Evolutionary conservation across 2,888 invertebrate genomes (phyloP), one percentile per base, ranked within the genome.

Genomic region (Tenthredo amoena): DNA sequence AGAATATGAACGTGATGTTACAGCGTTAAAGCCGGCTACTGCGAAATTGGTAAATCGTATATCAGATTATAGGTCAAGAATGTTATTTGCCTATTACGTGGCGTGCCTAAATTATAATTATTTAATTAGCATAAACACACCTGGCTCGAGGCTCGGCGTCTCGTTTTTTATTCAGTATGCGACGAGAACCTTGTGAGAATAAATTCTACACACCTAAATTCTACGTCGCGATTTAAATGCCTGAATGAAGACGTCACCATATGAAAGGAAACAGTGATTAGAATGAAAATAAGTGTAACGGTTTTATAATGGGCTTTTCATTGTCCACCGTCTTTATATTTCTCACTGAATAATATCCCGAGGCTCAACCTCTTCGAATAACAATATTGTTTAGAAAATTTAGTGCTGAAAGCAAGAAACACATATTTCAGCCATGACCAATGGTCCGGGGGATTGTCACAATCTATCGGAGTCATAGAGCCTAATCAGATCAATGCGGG

Each of bases 41-140:
- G 55, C 26, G 34, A 77, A 77, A 77, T 77, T 31, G 31, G 6
- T 9, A 50, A 31, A 50, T 77, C 31, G 47, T 50, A 55, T 31
- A 55, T 77, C 12, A 18, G 55, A 81, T 81, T 40, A 62, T 81
- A 26, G 81, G 81, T 81, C 81, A 81, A 58, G 81, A 81, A 81
- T 81, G 21, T 81, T 40, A 37, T 18, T 81, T 62, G 62, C 12
- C 26, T 21, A 62, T 81, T 40, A 62, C 81, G 58, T 58, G 37
- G 31, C 40, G 58, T 21, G 58, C 34, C 50, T 18, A 62, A 62
- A 40, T 81, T 5, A 58, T 62, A 37, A 81, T 62, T 62, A 81
- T 81, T 81, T 81, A 40, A 81, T 81, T 81, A 81, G 81, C 81
- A 81, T 81, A 81, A 81, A 81, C 58, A 40, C n/a, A 62, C 58